Conservation (phyloP, 2,888 invertebrate genomes). For the Microchrysa polita region DNA sequence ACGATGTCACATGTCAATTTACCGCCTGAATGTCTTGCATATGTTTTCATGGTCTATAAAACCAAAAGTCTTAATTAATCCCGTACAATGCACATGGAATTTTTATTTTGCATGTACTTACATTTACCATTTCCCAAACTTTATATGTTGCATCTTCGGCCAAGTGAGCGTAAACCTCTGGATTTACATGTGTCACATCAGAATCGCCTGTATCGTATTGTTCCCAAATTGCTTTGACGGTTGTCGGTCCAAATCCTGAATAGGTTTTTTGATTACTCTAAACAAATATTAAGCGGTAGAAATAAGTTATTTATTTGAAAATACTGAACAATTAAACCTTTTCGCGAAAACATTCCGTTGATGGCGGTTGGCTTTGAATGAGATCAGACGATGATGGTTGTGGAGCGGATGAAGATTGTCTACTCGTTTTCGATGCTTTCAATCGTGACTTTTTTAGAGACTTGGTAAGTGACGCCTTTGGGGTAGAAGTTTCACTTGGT, state of each 20-base stretch:
- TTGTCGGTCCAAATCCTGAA: slow-evolving; percentile 60
- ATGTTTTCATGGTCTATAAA: slow-evolving; percentile 57
- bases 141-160: slow-evolving; percentile 64
- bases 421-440: slow-evolving; percentile 7
- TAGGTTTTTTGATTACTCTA: slow-evolving; percentile 59
- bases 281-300: neutral
- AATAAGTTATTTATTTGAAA: neutral
- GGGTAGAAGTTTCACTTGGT: neutral
- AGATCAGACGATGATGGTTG: neutral
- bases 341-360: neutral
- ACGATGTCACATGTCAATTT: slow-evolving; percentile 61
- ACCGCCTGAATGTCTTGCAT: slow-evolving; percentile 62
- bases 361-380: neutral
- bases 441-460: slow-evolving; percentile 10
- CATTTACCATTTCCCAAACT: slow-evolving; percentile 63
- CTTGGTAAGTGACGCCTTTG: slow-evolving; percentile 3
- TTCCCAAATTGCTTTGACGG: slow-evolving; percentile 64
- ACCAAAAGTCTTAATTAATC: no score
- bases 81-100: no score
- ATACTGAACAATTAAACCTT: neutral
- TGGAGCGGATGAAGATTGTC: neutral
- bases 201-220: slow-evolving; percentile 63
- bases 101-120: no score
- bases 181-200: slow-evolving; percentile 54
- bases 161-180: slow-evolving; percentile 59